Evolutionary conservation across 2,113 vertebrate genomes (phyloP), one percentile per base, ranked within the genome.

Genomic region (Telmatochromis sp.): DNA sequence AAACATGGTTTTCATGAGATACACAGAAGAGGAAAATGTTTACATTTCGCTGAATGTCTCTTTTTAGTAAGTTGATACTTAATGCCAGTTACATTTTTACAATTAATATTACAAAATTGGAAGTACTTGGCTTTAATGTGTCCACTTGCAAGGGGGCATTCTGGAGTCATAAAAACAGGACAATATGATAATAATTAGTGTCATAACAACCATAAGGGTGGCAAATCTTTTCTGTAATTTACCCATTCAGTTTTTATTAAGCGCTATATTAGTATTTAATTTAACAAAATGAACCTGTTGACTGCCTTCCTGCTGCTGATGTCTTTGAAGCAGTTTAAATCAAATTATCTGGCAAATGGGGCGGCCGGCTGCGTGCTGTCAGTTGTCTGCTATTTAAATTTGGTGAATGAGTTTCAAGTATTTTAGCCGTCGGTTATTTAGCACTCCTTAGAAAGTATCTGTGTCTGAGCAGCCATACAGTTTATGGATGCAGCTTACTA

Each of bases 321-420:
- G 68, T 45, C 40, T 26, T 73, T 73, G 13, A 45, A 45, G 21
- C 21, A 23, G 40, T 73, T 73, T 26, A 45, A 45, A 73, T 17
- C 2, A 26, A 45, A 23, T 26, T 45, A 73, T 26, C 21, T 45
- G 21, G 3, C 13, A 73, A 45, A 73, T 26, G 21, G 21, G 3
- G 14, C 5, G 1, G 40, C 40, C 8, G 5, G 5, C 13, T 1
- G 0, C 14, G 4, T 73, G 37, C 12, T 26, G 13, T 23, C 21
- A 15, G 37, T 17, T 17, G 26, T 23, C 23, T 23, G 23, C 23
- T 23, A 23, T 23, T 23, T 23, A 23, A 23, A 23, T 23, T 23
- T 23, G 23, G 23, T 23, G 26, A 26, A 26, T 26, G 26, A 26
- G 4, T 26, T 45, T 26, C 13, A 45, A 73, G 68, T 3, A 45